A percentile compares a stretch with the other conserved stretches of the same genome.
Conservation (phyloP, 2,797 vertebrate species). For the Notolabrus celidotus region DNA sequence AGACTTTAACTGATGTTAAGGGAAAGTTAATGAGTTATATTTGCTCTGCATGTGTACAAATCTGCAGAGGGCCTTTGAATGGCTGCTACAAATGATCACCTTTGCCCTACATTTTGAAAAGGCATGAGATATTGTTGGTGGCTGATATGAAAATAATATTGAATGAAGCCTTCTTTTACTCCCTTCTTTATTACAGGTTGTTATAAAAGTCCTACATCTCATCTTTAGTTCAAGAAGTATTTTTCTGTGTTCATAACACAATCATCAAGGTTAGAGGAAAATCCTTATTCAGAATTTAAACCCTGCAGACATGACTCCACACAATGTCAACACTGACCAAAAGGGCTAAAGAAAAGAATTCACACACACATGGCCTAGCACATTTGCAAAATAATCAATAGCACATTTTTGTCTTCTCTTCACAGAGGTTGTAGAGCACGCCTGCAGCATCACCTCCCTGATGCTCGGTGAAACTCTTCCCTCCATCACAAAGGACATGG, state of each 20-base stretch:
- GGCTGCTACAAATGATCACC: background rate
- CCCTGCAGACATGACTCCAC: background rate
- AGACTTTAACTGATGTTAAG: background rate
- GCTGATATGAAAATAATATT: background rate
- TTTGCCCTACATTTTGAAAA: background rate
- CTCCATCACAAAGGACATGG: slow-evolving; percentile 97
- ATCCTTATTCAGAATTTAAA: background rate
- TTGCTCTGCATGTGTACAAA: background rate
- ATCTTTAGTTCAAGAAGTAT: background rate
- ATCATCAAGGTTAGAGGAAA: no score
- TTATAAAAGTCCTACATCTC: background rate
- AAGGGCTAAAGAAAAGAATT: background rate
- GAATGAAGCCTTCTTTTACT: background rate
- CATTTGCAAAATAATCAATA: background rate
- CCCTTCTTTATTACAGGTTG: background rate
- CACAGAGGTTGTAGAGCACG: slow-evolving; percentile 97
- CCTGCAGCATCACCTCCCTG: slow-evolving; percentile 95
- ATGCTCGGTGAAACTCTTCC: slow-evolving; percentile 96
- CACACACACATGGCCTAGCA: background rate
- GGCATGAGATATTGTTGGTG: background rate
- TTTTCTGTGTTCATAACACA: no score
- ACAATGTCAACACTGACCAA: background rate
- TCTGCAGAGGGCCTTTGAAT: slow-evolving; percentile 4
- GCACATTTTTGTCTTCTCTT: slow-evolving; percentile 16
- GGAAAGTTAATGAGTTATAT: slow-evolving; percentile 57